A percentile compares a stretch with the other conserved stretches of the same genome.
These are phyloP conservation scores for Rhincodon typus DNA, from an alignment of 2,797 vertebrate species.

Conservation along the genomic window DNA sequence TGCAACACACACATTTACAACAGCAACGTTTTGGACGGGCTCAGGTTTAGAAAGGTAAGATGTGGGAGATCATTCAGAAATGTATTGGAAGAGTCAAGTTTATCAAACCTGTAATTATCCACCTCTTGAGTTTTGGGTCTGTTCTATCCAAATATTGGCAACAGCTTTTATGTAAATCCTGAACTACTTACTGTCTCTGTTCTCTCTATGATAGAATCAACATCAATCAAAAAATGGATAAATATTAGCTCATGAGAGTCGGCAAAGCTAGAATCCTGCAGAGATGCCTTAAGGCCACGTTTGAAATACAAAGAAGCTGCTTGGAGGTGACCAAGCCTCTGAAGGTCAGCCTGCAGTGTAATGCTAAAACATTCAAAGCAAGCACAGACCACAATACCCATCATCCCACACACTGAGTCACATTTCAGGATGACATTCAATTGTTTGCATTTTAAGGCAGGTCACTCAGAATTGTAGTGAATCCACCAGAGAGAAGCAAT, in stretches of 20 bases:
- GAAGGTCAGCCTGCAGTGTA: neutral
- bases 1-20: neutral
- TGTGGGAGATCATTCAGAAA: neutral
- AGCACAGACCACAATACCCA: neutral
- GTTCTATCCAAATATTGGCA: neutral
- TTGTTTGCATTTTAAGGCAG: neutral
- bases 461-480: too few species aligned
- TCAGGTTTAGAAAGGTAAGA: neutral
- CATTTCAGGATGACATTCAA: neutral
- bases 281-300: neutral
- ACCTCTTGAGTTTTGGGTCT: neutral
- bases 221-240: neutral
- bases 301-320: neutral
- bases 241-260: neutral
- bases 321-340: neutral
- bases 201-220: neutral
- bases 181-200: neutral
- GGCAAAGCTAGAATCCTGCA: neutral
- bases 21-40: too few species aligned
- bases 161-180: neutral
- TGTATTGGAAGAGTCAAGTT: neutral
- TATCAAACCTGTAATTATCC: neutral
- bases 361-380: neutral
- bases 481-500: neutral
- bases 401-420: neutral